phyloP scores from a whole-genome alignment of 1,140 invertebrate species.

The Bombus huntii region DNA sequence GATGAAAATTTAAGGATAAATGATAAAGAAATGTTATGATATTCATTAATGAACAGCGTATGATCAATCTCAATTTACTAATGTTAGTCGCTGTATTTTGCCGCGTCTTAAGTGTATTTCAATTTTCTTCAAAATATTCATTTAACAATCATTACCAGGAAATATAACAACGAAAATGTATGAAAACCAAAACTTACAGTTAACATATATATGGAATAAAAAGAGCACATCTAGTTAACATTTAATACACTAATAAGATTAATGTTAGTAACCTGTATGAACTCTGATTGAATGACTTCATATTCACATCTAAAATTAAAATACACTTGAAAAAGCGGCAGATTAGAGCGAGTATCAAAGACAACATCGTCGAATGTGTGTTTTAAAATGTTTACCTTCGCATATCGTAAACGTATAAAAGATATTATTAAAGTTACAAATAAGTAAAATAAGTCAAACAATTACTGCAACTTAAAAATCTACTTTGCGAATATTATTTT shows the following conservation, averaged over 20 bases:
- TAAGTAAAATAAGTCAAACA: not conserved
- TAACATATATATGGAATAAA: no score
- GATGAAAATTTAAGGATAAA: constrained; percentile 11
- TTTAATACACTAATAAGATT: not conserved
- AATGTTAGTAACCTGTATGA: not conserved
- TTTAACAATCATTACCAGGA: not conserved
- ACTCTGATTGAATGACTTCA: not conserved
- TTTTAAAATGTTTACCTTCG: not conserved
- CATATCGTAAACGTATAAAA: constrained; percentile 13
- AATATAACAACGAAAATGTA: not conserved
- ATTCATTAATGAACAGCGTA: not conserved
- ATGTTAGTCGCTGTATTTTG: constrained; percentile 4
- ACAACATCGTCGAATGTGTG: not conserved
- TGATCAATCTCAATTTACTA: not conserved
- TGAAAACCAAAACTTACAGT: no score
- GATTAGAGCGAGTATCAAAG: not conserved
- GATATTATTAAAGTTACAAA: constrained; percentile 17
- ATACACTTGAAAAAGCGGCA: constrained; percentile 6
- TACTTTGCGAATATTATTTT: not conserved
- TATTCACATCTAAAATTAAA: not conserved
- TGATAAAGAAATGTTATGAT: not conserved
- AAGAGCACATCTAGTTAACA: not conserved
- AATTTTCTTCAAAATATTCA: not conserved
- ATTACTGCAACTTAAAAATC: constrained; percentile 10
- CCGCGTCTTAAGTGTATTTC: not conserved